Evolutionary conservation across 2,113 vertebrate species (phyloP).

Genomic region (Pelecanus crispus): DNA sequence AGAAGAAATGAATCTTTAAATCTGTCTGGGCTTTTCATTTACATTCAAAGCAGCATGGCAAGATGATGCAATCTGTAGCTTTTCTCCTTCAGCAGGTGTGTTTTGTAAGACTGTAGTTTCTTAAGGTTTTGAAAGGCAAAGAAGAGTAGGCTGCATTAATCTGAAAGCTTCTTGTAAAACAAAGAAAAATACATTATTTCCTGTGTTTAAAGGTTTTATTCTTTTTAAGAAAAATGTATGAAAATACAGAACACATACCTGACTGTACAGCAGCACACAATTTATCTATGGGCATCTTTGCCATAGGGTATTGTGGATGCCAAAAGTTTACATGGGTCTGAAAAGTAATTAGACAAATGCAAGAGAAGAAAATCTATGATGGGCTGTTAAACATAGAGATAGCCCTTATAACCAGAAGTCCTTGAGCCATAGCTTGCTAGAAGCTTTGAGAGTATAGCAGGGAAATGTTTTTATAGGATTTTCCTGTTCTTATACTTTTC

Average conservation of each 20-base stretch:
- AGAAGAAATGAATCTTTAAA: not conserved
- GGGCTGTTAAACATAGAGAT: not conserved
- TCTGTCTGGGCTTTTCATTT: not conserved
- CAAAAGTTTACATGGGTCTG: not conserved
- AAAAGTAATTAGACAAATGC: not conserved
- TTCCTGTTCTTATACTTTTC: not conserved
- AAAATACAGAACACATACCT: not conserved
- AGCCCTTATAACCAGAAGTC: not conserved
- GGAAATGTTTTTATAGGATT: not conserved
- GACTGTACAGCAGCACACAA: not conserved
- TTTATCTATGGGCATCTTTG: not conserved
- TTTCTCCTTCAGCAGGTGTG: not conserved
- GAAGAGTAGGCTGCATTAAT: not conserved
- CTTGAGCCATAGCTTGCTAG: not conserved
- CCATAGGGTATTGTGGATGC: not conserved
- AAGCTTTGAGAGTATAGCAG: not conserved
- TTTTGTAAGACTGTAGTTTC: not conserved
- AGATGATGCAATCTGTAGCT: not conserved
- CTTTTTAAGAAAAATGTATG: not conserved
- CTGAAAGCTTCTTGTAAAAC: not conserved
- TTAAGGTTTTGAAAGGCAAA: not conserved
- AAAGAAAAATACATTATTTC: not conserved
- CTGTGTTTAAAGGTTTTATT: not conserved
- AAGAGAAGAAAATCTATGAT: not conserved
- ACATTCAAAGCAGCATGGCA: not conserved